These are phyloP conservation scores for Brachycybe producta DNA, from an alignment of 2,888 invertebrate species.

Conservation along the genomic window DNA sequence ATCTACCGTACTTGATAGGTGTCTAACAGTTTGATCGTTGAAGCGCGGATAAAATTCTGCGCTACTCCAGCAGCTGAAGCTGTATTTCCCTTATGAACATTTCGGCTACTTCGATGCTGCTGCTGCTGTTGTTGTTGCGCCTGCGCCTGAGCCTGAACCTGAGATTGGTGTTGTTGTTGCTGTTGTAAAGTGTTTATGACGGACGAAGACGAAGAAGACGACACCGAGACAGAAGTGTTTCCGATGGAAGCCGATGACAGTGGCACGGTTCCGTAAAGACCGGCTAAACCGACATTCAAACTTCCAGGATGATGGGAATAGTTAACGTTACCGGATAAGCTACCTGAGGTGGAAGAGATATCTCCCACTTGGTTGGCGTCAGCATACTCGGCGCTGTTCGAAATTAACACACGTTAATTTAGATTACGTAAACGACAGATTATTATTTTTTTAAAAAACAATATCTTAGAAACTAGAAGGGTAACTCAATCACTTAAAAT, in stretches of 20 bases:
- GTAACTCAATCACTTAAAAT: too few relatives aligned
- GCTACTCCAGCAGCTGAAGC: conserved; percentile 25
- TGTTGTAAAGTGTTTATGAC: conserved; percentile 22
- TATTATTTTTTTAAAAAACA: background rate
- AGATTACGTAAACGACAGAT: background rate
- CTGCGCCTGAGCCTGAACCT: conserved; percentile 22
- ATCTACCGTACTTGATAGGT: conserved; percentile 47
- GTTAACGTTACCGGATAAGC: conserved; percentile 9
- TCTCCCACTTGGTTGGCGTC: conserved; percentile 49
- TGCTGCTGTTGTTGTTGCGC: conserved; percentile 19
- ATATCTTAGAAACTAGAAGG: too few relatives aligned
- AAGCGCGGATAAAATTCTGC: conserved; percentile 49
- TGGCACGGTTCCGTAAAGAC: background rate
- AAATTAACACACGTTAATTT: conserved; percentile 3
- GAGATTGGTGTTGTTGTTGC: conserved; percentile 32
- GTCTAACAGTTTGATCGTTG: conserved; percentile 53
- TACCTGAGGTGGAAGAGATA: conserved; percentile 38
- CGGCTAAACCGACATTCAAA: conserved; percentile 14
- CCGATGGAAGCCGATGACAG: conserved; percentile 52
- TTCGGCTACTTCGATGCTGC: conserved; percentile 20
- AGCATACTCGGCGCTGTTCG: conserved; percentile 42
- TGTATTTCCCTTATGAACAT: conserved; percentile 5
- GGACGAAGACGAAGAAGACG: conserved; percentile 15
- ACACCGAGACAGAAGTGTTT: conserved; percentile 21
- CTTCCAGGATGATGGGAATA: conserved; percentile 14